phyloP scores from a whole-genome alignment of 2,888 invertebrate genomes.

The Rhogogaster chlorosoma region DNA sequence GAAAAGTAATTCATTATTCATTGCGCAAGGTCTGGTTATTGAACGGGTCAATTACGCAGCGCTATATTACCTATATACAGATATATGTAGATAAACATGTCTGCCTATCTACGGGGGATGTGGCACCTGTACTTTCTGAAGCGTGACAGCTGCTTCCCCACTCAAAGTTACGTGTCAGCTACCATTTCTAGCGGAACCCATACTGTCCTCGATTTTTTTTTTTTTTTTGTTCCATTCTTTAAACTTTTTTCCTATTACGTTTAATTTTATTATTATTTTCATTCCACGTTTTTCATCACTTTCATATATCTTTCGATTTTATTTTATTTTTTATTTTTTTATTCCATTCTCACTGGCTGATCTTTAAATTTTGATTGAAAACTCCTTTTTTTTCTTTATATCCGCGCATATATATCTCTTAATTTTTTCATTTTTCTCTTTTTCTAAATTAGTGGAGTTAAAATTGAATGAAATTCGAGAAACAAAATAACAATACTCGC shows the following conservation, averaged over 20 bases:
- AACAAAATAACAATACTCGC: not conserved
- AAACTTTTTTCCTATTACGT: not conserved
- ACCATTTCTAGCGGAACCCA: slow-evolving; percentile 39
- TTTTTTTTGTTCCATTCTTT: not conserved
- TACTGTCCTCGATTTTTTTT: not conserved
- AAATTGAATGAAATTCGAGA: too few species aligned
- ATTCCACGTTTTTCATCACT: not conserved
- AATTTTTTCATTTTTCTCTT: too few species aligned
- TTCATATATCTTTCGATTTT: not conserved
- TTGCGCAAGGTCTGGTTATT: not conserved
- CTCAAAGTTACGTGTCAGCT: slow-evolving; percentile 27
- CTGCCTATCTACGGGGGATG: not conserved
- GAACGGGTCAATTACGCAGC: not conserved
- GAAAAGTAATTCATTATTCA: not conserved
- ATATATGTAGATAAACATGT: not conserved
- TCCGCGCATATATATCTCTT: too few species aligned
- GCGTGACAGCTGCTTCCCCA: slow-evolving; percentile 41
- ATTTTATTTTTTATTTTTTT: not conserved
- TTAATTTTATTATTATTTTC: not conserved
- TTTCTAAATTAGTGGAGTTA: too few species aligned
- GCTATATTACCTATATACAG: not conserved
- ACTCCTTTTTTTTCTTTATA: too few species aligned
- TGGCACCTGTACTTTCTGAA: slow-evolving; percentile 27
- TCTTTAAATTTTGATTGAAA: not conserved
- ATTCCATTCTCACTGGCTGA: not conserved